Evolutionary conservation across 1,140 invertebrate species (phyloP).

Genomic region (Drosophila athabasca): DNA sequence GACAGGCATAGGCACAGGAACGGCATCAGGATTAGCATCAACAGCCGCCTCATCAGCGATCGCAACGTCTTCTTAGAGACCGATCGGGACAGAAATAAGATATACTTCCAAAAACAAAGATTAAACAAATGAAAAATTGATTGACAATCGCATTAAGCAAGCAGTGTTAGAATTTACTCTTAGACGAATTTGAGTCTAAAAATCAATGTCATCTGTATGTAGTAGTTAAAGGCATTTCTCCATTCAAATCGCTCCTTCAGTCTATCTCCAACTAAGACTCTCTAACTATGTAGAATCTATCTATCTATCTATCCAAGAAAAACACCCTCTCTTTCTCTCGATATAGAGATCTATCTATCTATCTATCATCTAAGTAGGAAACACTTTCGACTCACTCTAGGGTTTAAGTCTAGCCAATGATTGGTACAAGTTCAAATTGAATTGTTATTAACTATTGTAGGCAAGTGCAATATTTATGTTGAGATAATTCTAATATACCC

Average conservation of each 20-base stretch:
- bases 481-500: slow-evolving; percentile 50
- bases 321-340: slow-evolving; percentile 7
- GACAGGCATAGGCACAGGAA: background rate
- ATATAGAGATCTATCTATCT: slow-evolving; percentile 2
- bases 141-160: slow-evolving; percentile 78
- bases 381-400: slow-evolving; percentile 54
- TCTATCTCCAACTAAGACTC: slow-evolving; percentile 20
- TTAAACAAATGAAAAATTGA: slow-evolving; percentile 47
- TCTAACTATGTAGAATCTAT: slow-evolving; percentile 6
- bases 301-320: slow-evolving; percentile 16
- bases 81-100: slow-evolving; percentile 9
- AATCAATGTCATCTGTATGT: slow-evolving; percentile 54
- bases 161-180: slow-evolving; percentile 66
- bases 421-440: slow-evolving; percentile 76
- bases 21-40: slow-evolving; percentile 19
- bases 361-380: slow-evolving; percentile 44
- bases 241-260: slow-evolving; percentile 27
- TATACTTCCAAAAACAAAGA: background rate
- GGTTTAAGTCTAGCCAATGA: slow-evolving; percentile 54
- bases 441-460: slow-evolving; percentile 76
- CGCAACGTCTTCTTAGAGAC: slow-evolving; percentile 34
- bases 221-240: slow-evolving; percentile 71
- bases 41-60: slow-evolving; percentile 35
- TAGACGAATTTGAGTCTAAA: slow-evolving; percentile 56
- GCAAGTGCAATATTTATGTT: slow-evolving; percentile 75